phyloP scores from a whole-genome alignment of 2,888 invertebrate genomes.

The Tuberolachnus salignus region DNA sequence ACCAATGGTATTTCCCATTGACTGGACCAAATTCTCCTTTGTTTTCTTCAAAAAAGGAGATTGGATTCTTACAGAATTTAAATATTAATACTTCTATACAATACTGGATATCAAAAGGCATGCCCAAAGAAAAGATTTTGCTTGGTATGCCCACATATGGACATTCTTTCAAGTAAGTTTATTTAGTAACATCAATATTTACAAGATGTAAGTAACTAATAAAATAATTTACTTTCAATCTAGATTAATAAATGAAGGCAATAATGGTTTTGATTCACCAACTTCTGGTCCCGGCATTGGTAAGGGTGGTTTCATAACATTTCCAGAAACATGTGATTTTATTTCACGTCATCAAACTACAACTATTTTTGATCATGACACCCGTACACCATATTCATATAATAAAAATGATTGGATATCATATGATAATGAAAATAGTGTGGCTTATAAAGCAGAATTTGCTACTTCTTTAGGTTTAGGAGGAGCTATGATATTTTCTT shows the following conservation, averaged over 20 bases:
- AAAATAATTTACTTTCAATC: conserved; percentile 59
- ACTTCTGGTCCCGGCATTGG: conserved; percentile 76
- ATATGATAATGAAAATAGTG: conserved; percentile 76
- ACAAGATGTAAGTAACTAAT: background rate
- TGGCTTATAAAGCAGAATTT: conserved; percentile 72
- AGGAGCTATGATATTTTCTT: conserved; percentile 83
- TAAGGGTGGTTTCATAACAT: conserved; percentile 72
- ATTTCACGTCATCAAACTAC: conserved; percentile 66
- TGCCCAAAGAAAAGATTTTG: conserved; percentile 78
- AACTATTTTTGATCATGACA: conserved; percentile 70
- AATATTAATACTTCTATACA: conserved; percentile 83
- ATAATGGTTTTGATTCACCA: conserved; percentile 74
- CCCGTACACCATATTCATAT: conserved; percentile 79
- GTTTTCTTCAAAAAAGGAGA: conserved; percentile 67
- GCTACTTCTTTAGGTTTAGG: conserved; percentile 71
- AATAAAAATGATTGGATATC: conserved; percentile 80
- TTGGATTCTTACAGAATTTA: conserved; percentile 72
- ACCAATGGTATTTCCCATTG: conserved; percentile 75
- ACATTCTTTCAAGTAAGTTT: conserved; percentile 72
- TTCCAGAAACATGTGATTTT: conserved; percentile 74
- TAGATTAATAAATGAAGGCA: conserved; percentile 70
- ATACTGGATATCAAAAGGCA: conserved; percentile 77
- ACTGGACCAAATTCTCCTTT: conserved; percentile 85
- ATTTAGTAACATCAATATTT: background rate
- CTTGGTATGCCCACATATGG: conserved; percentile 89